Conservation (phyloP, 1,140 invertebrate genomes). For the Andricus grossulariae region DNA sequence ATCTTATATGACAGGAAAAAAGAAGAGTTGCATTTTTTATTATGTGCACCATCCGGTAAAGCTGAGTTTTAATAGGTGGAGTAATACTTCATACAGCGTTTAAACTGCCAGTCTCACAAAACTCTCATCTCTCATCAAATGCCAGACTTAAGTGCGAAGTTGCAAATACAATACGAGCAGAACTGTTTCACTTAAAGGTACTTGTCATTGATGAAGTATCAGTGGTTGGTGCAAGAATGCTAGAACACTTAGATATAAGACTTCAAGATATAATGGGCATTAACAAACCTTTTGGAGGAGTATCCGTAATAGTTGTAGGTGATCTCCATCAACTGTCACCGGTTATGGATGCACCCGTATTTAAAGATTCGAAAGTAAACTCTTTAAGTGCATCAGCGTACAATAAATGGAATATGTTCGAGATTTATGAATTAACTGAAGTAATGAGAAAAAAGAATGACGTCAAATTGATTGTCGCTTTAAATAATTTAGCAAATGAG, state of each 20-base stretch:
- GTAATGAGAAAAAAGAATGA: slow-evolving; percentile 32
- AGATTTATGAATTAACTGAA: too few species aligned
- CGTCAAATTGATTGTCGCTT: slow-evolving; percentile 43
- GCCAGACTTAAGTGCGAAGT: slow-evolving; percentile 40
- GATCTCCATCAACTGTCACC: slow-evolving; percentile 39
- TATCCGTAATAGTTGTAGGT: too few species aligned
- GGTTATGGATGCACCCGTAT: slow-evolving; percentile 44
- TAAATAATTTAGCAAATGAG: slow-evolving; percentile 41
- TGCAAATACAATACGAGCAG: slow-evolving; percentile 48
- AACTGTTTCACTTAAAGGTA: too few species aligned
- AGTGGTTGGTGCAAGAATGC: slow-evolving; percentile 60
- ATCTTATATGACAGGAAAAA: too few species aligned
- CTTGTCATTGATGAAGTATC: too few species aligned
- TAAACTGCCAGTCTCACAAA: slow-evolving; percentile 50
- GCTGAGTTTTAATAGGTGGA: too few species aligned
- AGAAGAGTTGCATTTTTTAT: too few species aligned
- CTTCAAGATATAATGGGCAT: slow-evolving; percentile 62
- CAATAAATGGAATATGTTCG: too few species aligned
- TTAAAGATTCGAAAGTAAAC: not conserved
- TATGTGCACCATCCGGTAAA: too few species aligned
- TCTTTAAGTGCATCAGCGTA: too few species aligned
- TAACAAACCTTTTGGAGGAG: slow-evolving; percentile 7
- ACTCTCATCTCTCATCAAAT: slow-evolving; percentile 45
- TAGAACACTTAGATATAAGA: slow-evolving; percentile 54
- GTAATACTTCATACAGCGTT: too few species aligned